Conservation (phyloP, 2,888 invertebrate genomes). For the Epinotia demarniana region DNA sequence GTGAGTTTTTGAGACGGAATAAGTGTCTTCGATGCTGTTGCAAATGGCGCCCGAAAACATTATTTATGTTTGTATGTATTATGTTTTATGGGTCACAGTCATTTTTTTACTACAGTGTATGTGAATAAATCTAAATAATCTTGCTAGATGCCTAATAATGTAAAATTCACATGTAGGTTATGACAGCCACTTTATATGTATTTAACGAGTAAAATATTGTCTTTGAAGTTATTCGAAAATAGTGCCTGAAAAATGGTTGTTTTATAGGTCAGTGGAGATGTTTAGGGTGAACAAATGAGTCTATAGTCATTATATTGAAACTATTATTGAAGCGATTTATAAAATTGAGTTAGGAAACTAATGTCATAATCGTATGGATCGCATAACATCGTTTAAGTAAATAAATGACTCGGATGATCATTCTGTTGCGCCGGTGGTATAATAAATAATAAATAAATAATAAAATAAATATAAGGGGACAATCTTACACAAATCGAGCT, state of each 20-base stretch:
- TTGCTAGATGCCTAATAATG: background rate
- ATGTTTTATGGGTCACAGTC: conserved; percentile 5
- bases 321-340: background rate
- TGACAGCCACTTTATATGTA: background rate
- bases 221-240: conserved; percentile 6
- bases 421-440: too few species aligned
- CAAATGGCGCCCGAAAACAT: background rate
- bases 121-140: background rate
- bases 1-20: background rate
- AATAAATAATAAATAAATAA: too few species aligned
- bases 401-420: background rate
- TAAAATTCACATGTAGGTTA: conserved; percentile 8
- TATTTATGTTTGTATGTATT: too few species aligned
- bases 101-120: background rate
- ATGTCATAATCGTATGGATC: background rate
- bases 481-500: too few species aligned
- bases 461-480: too few species aligned
- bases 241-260: background rate
- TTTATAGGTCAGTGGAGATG: background rate
- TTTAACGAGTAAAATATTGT: background rate
- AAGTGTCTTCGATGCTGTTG: conserved; percentile 1
- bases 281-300: background rate
- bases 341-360: background rate
- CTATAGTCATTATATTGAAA: conserved; percentile 2
- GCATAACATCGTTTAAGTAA: background rate